Conservation (phyloP, 2,888 invertebrate genomes). For the Sesia bembeciformis region DNA sequence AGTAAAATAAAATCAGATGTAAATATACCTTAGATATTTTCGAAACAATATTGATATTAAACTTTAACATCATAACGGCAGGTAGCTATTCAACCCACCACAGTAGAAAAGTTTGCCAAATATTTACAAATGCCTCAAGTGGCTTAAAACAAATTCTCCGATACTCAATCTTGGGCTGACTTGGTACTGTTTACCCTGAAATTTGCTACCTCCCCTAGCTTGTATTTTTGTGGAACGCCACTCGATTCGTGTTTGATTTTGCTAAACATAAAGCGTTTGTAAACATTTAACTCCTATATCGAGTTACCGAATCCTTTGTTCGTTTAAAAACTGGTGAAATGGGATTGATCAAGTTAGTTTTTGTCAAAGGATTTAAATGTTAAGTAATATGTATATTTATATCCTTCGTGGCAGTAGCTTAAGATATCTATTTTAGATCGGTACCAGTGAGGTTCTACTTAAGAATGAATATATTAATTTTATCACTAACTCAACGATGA, state of each 20-base stretch:
- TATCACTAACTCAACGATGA: too few species aligned
- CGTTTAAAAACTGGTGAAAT: background rate
- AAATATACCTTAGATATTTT: too few species aligned
- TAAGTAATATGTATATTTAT: too few species aligned
- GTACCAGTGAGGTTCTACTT: too few species aligned
- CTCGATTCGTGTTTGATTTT: constrained; percentile 68
- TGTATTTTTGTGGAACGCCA: constrained; percentile 62
- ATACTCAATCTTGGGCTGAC: constrained; percentile 54
- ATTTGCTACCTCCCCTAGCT: constrained; percentile 48
- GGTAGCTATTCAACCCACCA: constrained; percentile 39
- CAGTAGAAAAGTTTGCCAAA: constrained; percentile 63
- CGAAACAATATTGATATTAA: too few species aligned
- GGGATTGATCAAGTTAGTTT: background rate
- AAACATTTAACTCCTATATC: constrained; percentile 64
- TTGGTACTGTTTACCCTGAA: constrained; percentile 62
- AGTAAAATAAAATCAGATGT: too few species aligned
- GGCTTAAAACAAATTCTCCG: constrained; percentile 71
- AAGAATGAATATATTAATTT: too few species aligned
- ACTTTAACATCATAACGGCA: constrained; percentile 27
- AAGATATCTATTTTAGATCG: too few species aligned
- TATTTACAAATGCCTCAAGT: constrained; percentile 67
- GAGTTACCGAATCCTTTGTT: constrained; percentile 54
- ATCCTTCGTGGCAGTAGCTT: too few species aligned
- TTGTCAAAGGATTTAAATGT: too few species aligned
- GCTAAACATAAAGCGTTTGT: constrained; percentile 64